Evolutionary conservation across 2,888 invertebrate genomes (phyloP).

Genomic region (Campoplex nolae): DNA sequence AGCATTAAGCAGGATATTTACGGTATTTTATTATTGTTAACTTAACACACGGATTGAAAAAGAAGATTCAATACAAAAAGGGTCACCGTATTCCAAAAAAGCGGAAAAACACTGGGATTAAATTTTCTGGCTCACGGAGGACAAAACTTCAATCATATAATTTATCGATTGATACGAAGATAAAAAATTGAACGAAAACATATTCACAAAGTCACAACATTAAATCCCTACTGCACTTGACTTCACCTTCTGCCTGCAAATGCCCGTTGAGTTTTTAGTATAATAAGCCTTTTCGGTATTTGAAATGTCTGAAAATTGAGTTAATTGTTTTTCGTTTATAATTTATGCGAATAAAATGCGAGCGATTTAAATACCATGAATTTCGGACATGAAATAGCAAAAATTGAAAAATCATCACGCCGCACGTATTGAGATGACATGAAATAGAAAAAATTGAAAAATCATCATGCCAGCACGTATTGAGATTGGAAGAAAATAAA

Average conservation of each 20-base stretch:
- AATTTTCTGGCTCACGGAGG: neutral
- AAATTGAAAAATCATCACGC: neutral
- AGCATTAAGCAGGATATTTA: conserved; percentile 25
- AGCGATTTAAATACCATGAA: conserved; percentile 31
- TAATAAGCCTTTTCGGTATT: conserved; percentile 38
- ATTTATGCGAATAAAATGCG: conserved; percentile 1
- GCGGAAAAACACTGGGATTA: neutral
- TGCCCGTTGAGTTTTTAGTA: conserved; percentile 43
- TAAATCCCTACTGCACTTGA: conserved; percentile 54
- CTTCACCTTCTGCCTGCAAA: conserved; percentile 58
- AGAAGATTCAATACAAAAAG: neutral
- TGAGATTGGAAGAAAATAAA: neutral
- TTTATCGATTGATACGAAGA: neutral
- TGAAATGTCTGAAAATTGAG: conserved; percentile 53
- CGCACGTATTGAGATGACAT: neutral
- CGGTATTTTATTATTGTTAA: neutral
- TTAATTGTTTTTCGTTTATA: conserved; percentile 11
- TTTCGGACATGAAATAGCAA: neutral
- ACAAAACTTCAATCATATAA: neutral
- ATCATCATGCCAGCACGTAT: neutral
- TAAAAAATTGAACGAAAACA: conserved; percentile 48
- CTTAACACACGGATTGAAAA: neutral
- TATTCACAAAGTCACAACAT: conserved; percentile 39
- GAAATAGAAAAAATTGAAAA: neutral
- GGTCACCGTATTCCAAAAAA: neutral